A percentile compares a stretch with the other conserved stretches of the same genome.
Conservation (phyloP, 2,113 vertebrate genomes). For the Nibea albiflora region DNA sequence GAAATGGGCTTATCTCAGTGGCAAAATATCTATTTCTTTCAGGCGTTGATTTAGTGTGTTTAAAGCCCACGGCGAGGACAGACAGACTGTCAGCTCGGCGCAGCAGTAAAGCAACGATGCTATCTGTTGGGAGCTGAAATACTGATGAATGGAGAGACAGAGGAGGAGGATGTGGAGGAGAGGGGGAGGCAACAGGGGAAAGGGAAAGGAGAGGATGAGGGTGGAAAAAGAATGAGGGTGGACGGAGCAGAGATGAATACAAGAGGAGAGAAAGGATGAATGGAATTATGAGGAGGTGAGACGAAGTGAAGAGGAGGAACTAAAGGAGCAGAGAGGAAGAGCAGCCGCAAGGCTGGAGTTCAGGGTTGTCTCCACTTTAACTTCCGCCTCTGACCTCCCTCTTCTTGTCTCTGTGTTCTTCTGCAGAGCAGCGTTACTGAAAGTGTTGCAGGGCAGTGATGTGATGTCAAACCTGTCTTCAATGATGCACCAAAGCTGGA, state of each 20-base stretch:
- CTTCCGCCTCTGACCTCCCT: background rate
- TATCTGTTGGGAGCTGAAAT: constrained; percentile 74
- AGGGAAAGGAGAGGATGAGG: constrained; percentile 27
- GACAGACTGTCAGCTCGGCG: constrained; percentile 79
- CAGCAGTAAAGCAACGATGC: constrained; percentile 77
- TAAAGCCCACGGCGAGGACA: constrained; percentile 80
- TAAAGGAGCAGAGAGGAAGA: constrained; percentile 18
- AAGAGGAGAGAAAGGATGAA: constrained; percentile 22
- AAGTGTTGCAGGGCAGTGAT: background rate
- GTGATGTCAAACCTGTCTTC: background rate
- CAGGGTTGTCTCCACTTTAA: background rate
- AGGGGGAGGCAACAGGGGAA: constrained; percentile 12
- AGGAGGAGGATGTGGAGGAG: constrained; percentile 6
- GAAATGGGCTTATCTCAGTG: constrained; percentile 84
- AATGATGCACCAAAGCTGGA: background rate
- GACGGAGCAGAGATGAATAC: constrained; percentile 33
- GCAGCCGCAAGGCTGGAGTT: background rate
- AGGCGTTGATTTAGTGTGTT: constrained; percentile 86
- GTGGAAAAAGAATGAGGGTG: constrained; percentile 21
- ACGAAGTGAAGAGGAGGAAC: constrained; percentile 4
- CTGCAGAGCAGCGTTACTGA: background rate
- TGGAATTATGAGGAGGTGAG: constrained; percentile 16
- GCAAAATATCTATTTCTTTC: constrained; percentile 86
- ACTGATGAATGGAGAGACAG: constrained; percentile 76
- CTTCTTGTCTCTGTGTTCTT: background rate